These are phyloP conservation scores for Apis florea DNA, from an alignment of 1,140 invertebrate genomes.

Conservation along the genomic window DNA sequence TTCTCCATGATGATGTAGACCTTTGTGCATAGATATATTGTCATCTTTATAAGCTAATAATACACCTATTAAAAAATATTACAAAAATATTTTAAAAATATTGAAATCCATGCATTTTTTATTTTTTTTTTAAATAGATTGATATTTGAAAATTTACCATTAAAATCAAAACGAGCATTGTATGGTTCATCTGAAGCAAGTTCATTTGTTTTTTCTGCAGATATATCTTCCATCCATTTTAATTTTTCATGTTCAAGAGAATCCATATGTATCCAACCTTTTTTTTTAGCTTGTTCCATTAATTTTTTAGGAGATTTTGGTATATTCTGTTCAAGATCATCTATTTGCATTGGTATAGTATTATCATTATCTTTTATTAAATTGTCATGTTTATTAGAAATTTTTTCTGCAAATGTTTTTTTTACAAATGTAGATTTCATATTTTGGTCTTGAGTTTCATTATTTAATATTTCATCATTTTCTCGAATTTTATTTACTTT, in stretches of 20 bases:
- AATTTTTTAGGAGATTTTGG: constrained; percentile 82
- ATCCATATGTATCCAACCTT: constrained; percentile 91
- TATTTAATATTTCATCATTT: constrained; percentile 11
- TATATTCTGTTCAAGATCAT: constrained; percentile 56
- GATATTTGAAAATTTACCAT: constrained; percentile 74
- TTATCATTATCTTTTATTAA: constrained; percentile 27
- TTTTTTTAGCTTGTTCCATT: constrained; percentile 82
- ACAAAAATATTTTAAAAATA: constrained; percentile 40
- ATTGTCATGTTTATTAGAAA: constrained; percentile 24
- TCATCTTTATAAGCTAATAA: constrained; percentile 86
- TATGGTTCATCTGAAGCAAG: constrained; percentile 81
- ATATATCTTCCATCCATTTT: constrained; percentile 89
- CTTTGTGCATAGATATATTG: constrained; percentile 82
- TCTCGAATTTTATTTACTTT: constrained; percentile 37
- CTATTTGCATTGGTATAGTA: constrained; percentile 50
- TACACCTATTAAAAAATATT: constrained; percentile 81
- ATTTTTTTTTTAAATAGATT: not conserved
- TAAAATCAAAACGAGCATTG: constrained; percentile 86
- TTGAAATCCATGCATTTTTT: not conserved
- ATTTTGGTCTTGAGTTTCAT: not conserved
- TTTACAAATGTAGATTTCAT: constrained; percentile 3
- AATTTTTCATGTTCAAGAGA: constrained; percentile 90
- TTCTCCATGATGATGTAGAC: constrained; percentile 94
- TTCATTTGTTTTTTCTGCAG: constrained; percentile 74
- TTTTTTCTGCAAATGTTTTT: constrained; percentile 11